Percentiles rank a stretch among this genome's conserved stretches.
Conservation (phyloP, 2,113 vertebrate genomes). For the Patagioenas fasciata region DNA sequence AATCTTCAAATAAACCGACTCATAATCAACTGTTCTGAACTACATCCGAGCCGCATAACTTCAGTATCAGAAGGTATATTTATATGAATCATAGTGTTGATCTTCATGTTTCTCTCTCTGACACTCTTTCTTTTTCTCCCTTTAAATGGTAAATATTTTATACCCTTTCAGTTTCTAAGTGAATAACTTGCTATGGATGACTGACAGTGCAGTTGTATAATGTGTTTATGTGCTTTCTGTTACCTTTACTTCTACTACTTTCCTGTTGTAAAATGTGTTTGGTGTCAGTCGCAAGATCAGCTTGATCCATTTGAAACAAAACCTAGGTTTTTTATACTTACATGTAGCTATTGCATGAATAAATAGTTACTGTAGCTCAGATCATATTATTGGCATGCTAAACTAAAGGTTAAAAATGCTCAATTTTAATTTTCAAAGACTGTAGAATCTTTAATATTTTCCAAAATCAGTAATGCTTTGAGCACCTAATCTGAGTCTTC, state of each 20-base stretch:
- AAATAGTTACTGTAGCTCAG: not conserved
- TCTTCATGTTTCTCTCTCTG: not conserved
- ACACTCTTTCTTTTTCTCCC: not conserved
- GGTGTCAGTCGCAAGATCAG: not conserved
- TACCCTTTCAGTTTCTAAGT: not conserved
- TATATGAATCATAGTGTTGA: not conserved
- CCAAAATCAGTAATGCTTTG: not conserved
- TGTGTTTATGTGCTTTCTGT: not conserved
- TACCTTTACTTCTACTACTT: not conserved
- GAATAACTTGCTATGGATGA: not conserved
- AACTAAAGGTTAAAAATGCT: not conserved
- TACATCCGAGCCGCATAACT: fast-evolving
- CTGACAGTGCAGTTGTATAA: not conserved
- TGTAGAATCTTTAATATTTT: not conserved
- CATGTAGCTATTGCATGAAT: not conserved
- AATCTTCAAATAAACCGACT: not conserved
- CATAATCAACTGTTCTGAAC: not conserved
- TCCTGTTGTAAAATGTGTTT: not conserved
- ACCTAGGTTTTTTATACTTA: fast-evolving
- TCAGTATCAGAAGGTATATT: not conserved
- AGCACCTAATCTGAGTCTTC: not conserved
- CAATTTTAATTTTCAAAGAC: not conserved
- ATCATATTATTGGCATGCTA: not conserved
- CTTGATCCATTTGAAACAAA: not conserved
- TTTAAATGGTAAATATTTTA: not conserved